These are phyloP conservation scores for Taurulus bubalis DNA, from an alignment of 2,113 vertebrate genomes.

Conservation along the genomic window DNA sequence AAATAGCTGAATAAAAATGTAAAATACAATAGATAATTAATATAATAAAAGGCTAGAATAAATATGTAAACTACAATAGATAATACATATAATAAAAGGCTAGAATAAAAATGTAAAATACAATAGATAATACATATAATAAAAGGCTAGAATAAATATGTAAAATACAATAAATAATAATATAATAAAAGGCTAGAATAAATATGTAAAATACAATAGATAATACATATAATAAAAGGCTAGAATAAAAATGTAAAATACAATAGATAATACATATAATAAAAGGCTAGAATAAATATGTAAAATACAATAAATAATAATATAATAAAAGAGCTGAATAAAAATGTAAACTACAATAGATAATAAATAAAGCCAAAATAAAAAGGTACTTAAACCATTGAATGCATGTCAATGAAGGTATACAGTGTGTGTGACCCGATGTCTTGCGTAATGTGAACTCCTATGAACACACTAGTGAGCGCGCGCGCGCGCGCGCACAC, in stretches of 20 bases:
- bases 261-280: not conserved
- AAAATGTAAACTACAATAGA: not conserved
- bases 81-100: not conserved
- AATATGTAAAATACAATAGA: not conserved
- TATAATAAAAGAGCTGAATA: too few species aligned
- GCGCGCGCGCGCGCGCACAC: conserved; percentile 29
- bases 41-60: not conserved
- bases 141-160: not conserved
- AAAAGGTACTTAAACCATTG: too few species aligned
- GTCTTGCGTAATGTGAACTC: conserved; percentile 42
- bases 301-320: not conserved
- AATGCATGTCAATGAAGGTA: not conserved
- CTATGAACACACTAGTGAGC: conserved; percentile 8
- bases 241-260: not conserved
- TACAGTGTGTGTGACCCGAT: not conserved
- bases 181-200: not conserved
- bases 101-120: not conserved
- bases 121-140: not conserved
- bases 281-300: not conserved
- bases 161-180: not conserved
- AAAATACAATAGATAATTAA: too few species aligned
- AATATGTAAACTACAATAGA: not conserved
- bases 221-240: not conserved
- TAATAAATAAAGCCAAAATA: too few species aligned
- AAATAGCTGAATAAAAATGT: too few species aligned